phyloP scores from a whole-genome alignment of 2,888 invertebrate species.

The Drosophila helvetica region DNA sequence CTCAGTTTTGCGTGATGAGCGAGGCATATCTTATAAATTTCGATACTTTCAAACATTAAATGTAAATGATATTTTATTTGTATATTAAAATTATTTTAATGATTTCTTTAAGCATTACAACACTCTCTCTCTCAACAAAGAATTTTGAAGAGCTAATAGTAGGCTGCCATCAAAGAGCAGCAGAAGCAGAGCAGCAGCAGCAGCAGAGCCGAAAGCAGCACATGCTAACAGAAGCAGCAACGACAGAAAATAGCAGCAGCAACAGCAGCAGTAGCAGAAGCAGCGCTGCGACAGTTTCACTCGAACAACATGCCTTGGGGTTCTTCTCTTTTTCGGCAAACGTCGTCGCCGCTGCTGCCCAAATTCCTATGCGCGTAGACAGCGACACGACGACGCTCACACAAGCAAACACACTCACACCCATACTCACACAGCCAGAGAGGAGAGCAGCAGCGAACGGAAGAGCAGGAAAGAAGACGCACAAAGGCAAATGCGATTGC shows the following conservation, averaged over 20 bases:
- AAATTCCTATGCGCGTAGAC: slow-evolving; percentile 66
- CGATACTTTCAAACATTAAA: background rate
- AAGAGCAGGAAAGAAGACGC: slow-evolving; percentile 18
- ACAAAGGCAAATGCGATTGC: slow-evolving; percentile 14
- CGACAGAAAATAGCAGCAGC: slow-evolving; percentile 12
- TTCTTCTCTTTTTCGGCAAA: slow-evolving; percentile 35
- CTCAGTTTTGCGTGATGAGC: slow-evolving; percentile 1
- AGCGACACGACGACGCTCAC: slow-evolving; percentile 5
- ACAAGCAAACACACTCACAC: slow-evolving; percentile 7
- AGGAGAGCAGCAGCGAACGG: slow-evolving; percentile 12
- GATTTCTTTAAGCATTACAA: background rate
- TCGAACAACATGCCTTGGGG: slow-evolving; percentile 42
- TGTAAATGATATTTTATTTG: background rate
- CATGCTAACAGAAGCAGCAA: background rate
- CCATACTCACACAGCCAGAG: background rate
- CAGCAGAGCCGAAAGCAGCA: slow-evolving; percentile 19
- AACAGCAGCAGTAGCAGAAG: slow-evolving; percentile 33
- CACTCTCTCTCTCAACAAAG: background rate
- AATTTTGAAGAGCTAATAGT: background rate
- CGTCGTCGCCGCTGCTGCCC: slow-evolving; percentile 52
- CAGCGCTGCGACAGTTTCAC: slow-evolving; percentile 56
- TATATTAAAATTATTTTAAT: background rate
- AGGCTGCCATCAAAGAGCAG: slow-evolving; percentile 9
- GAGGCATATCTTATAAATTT: background rate
- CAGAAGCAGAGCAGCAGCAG: slow-evolving; percentile 20